Evolutionary conservation across 92 coral and sea anemone genomes (phyloP), one percentile per base, ranked within the genome.

Genomic region (Siderastrea siderea): DNA sequence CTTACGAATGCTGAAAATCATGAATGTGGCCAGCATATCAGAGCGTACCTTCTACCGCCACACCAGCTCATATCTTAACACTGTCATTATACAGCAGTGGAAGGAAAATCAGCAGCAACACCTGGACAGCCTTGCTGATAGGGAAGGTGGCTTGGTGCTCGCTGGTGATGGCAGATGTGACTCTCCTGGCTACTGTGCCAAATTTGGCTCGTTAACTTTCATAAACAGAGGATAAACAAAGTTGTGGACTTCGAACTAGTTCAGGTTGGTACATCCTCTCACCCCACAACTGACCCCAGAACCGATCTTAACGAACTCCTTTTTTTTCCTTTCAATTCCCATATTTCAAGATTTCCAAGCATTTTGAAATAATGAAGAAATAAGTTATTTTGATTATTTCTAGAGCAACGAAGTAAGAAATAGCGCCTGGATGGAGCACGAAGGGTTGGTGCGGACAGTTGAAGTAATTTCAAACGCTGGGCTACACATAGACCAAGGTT

Each of bases 81-180:
- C 92, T 1, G 68, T 75, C 6, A 75, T 82, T 7, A 88, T 88
- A 14, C 68, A 83, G 84, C 64, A 53, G 52, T 83, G 92, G 92
- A 89, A 82, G 67, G 64, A 72, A 53, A 74, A 89, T 38, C 93
- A 89, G 58, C 13, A 78, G 43, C 58, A 54, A 2, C 78, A 66
- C 13, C 53, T 77, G 16, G 26, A 68, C 12, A 12, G 1, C 1
- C 76, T 86, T 26, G 15, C n/a, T 55, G 75, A 43, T 9, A 5
- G 45, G 6, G 69, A 77, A 1, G 74, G 55, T 57, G 78, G 60
- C 1, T 17, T 81, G 47, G 68, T 88, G 47, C 60, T 88, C 1
- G 87, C 87, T 46, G 87, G 87, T 47, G 93, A 90, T 85, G 93
- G 89, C 15, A 79, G 86, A 79, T 90, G 90, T 49, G 86, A 90